Evolutionary conservation across 2,797 vertebrate species (phyloP).

Genomic region (Schizopygopsis pylzovi): DNA sequence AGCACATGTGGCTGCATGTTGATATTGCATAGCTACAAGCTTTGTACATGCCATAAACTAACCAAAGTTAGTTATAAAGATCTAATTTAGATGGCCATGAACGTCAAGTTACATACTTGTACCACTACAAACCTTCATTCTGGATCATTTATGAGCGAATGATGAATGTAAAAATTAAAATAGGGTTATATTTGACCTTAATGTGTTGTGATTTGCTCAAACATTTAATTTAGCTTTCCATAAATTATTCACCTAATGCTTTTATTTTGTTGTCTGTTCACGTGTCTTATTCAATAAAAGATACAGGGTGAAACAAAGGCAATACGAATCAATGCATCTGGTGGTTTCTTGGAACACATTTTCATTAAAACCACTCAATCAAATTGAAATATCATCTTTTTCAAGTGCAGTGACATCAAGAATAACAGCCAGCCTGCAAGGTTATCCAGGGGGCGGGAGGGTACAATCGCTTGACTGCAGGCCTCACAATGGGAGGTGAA

Average conservation of each 20-base stretch:
- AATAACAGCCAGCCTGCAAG: conserved; percentile 49
- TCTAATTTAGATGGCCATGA: conserved; percentile 20
- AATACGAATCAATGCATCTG: neutral
- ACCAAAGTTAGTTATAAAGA: conserved; percentile 23
- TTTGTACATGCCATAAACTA: conserved; percentile 11
- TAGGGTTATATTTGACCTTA: conserved; percentile 1
- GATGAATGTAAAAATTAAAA: conserved; percentile 25
- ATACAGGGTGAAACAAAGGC: neutral
- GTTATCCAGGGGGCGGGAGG: conserved; percentile 56
- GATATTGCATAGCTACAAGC: neutral
- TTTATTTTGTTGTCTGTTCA: conserved; percentile 6
- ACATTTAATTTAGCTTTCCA: neutral
- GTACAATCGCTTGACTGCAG: conserved; percentile 11
- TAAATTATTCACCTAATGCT: neutral
- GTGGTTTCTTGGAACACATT: conserved; percentile 1
- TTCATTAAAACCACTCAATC: conserved; percentile 41
- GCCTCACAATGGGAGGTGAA: conserved; percentile 41
- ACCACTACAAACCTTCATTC: conserved; percentile 14
- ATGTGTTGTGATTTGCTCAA: conserved; percentile 6
- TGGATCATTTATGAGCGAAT: neutral
- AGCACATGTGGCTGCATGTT: neutral
- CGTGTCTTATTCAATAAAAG: neutral
- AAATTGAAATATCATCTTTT: conserved; percentile 44
- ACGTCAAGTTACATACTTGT: neutral
- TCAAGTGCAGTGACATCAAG: conserved; percentile 45